Conservation (phyloP, 2,113 vertebrate genomes). For the Thomomys bottae region DNA sequence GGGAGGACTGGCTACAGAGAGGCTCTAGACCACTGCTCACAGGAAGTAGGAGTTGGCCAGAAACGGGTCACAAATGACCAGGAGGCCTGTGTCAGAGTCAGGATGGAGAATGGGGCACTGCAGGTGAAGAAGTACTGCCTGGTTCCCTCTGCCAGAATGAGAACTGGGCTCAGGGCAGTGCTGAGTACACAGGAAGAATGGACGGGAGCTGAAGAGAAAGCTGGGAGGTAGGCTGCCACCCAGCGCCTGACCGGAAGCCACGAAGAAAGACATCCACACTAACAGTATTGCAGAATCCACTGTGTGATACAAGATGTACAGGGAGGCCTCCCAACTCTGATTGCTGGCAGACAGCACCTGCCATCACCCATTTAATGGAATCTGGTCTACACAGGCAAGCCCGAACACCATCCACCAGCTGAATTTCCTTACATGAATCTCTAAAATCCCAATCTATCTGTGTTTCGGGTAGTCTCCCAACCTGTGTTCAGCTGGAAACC, state of each 20-base stretch:
- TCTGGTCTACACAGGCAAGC: background rate
- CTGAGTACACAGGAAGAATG: background rate
- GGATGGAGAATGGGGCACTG: rapidly evolving
- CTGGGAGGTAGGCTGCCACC: background rate
- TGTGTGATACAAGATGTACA: rapidly evolving
- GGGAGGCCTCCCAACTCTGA: background rate
- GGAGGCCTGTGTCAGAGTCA: background rate
- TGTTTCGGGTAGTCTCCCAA: background rate
- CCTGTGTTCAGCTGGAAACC: background rate
- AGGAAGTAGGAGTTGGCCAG: background rate
- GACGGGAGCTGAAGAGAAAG: no score
- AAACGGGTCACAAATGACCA: background rate
- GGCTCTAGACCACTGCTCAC: background rate
- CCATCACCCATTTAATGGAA: background rate
- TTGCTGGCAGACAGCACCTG: background rate
- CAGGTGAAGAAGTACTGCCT: background rate
- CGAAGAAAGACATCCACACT: background rate
- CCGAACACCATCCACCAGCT: background rate
- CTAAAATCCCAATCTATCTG: constrained; percentile 10
- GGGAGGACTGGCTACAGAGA: rapidly evolving
- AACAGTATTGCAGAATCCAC: background rate
- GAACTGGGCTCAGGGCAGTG: background rate
- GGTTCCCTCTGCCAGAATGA: background rate
- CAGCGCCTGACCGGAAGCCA: rapidly evolving
- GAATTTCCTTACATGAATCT: constrained; percentile 32